A percentile compares a stretch with the other conserved stretches of the same genome.
These are phyloP conservation scores for Drymonia ruficornis DNA, from an alignment of 2,888 invertebrate genomes.

Conservation along the genomic window DNA sequence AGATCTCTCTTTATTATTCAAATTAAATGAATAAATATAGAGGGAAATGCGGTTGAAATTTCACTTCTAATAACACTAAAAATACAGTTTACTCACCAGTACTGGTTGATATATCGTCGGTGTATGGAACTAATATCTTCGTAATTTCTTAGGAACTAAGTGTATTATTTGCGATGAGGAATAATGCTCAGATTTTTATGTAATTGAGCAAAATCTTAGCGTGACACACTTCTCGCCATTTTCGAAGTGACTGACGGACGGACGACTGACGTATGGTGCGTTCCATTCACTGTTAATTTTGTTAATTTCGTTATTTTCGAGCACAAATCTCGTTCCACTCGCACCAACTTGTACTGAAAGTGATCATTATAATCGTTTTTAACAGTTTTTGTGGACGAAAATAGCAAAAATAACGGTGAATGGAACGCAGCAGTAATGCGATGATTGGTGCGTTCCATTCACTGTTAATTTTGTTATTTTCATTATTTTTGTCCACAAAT, in stretches of 20 bases:
- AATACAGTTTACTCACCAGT: conserved; percentile 36
- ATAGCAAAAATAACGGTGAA: no score
- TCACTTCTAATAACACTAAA: conserved; percentile 30
- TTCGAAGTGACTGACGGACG: conserved; percentile 49
- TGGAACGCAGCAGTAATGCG: no score
- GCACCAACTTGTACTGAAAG: no score
- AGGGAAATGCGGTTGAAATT: conserved; percentile 29
- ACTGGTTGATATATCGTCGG: background rate
- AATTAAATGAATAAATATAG: conserved; percentile 47
- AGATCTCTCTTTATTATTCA: conserved; percentile 56
- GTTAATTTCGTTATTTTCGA: no score
- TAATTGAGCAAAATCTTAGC: conserved; percentile 42
- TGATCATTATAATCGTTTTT: no score
- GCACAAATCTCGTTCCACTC: no score
- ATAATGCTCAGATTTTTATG: conserved; percentile 37
- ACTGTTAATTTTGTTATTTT: no score
- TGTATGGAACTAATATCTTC: conserved; percentile 16
- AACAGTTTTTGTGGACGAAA: no score
- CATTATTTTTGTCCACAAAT: no score
- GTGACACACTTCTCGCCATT: conserved; percentile 69
- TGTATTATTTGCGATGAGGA: conserved; percentile 38
- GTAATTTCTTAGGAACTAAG: conserved; percentile 17
- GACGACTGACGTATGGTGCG: no score
- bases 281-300: no score
- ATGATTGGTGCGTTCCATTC: no score